Base-by-base conservation (phyloP, 2,797 vertebrate species). In the Liasis olivaceus region DNA sequence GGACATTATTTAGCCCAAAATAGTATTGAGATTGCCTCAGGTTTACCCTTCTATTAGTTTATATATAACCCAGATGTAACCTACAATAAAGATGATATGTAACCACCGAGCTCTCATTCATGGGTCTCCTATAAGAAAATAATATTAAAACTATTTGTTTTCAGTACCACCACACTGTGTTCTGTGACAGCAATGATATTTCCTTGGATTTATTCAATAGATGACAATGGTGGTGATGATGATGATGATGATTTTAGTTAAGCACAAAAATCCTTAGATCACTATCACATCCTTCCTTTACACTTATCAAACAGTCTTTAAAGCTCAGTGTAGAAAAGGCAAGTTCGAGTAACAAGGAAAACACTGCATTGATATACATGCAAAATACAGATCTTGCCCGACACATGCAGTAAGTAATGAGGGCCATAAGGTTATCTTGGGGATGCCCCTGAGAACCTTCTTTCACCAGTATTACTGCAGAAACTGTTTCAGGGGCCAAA, bases 401-500 rank as follows among this genome's bases (percentile, higher is more conserved):
- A 58, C 22, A 77, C 12, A 72, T 22, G 4, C 3, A 89, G 22
- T 5, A 24, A 36, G 13, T 72, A n/a, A 66, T 89, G 14, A 22
- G 4, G 26, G 7, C 63, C 47, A 12, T 13, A 89, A 17, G 47
- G 4, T 85, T 54, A n/a, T 87, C 20, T 42, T 42, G 17, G 14
- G 13, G 51, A 2, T 22, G 31, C 14, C 56, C 56, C n/a, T 87
- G 85, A n/a, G 5, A 31, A 58, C 31, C 7, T 42, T n/a, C 5
- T 96, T 64, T 92, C 60, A 87, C 0, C 0, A 1, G 89, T 91
- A 92, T 47, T 87, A 47, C 94, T 94, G 93, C 92, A 94, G 47
- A 26, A 87, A 93, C 84, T 91, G 51, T 69, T 95, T 93, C 87
- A 24, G 93, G 94, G 26, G 93, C 31, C 2, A 90, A 92, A 89